A percentile compares a stretch with the other conserved stretches of the same genome.
These are phyloP conservation scores for Poecilus cupreus DNA, from an alignment of 2,888 invertebrate species.

Conservation along the genomic window DNA sequence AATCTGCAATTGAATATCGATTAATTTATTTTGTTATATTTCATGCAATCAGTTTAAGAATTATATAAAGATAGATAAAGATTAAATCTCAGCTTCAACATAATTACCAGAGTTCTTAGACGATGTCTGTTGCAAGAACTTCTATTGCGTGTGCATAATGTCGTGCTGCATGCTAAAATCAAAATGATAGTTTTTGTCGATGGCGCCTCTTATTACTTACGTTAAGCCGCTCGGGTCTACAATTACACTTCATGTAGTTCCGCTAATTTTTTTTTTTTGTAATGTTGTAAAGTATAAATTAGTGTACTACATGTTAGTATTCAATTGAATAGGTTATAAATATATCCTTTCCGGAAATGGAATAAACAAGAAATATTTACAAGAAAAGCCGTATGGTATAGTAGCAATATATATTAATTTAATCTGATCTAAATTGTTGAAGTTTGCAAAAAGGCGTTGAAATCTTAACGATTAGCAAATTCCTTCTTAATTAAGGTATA, in stretches of 20 bases:
- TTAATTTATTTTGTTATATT: no score
- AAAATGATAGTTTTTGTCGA: conserved; percentile 19
- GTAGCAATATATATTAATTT: neutral
- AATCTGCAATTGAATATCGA: no score
- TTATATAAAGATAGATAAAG: no score
- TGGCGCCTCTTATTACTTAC: conserved; percentile 23
- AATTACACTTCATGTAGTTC: neutral
- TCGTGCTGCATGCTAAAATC: neutral
- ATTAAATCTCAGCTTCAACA: no score
- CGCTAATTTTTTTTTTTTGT: conserved; percentile 20
- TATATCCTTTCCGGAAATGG: neutral
- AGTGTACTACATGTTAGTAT: neutral
- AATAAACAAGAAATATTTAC: no score
- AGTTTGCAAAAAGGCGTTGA: neutral
- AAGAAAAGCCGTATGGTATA: no score
- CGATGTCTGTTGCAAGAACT: neutral
- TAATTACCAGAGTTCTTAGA: neutral
- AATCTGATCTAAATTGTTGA: neutral
- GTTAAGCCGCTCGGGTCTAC: conserved; percentile 3
- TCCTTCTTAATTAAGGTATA: neutral
- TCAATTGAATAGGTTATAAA: neutral
- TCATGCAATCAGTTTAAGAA: no score
- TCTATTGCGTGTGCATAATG: conserved; percentile 32
- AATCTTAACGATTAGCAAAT: neutral
- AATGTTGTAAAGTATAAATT: neutral